phyloP scores from a whole-genome alignment of 2,113 vertebrate species.

The Dendropsophus ebraccatus region DNA sequence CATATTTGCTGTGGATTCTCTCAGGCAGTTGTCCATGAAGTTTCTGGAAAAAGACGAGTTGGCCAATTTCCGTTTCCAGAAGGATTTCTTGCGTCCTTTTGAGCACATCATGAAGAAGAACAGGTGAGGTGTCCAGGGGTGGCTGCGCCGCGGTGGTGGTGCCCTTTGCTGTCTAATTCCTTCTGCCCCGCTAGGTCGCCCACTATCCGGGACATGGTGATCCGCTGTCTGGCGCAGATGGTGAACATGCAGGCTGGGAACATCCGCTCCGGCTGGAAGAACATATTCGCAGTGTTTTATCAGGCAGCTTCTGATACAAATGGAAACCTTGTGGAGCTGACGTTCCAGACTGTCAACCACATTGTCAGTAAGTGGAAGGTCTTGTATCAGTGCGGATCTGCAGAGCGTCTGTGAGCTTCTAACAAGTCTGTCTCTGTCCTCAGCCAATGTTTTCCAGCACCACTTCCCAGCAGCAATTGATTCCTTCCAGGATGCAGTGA shows the following conservation, averaged over 20 bases:
- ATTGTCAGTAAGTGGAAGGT: constrained; percentile 87
- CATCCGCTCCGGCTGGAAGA: constrained; percentile 99
- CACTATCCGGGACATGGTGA: constrained; percentile 97
- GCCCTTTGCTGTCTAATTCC: not conserved
- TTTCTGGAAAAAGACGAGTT: constrained; percentile 97
- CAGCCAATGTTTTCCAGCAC: constrained; percentile 91
- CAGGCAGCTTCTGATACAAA: constrained; percentile 93
- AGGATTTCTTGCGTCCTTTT: constrained; percentile 96
- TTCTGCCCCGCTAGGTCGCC: constrained; percentile 77
- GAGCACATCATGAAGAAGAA: constrained; percentile 99
- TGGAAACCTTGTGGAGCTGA: constrained; percentile 93
- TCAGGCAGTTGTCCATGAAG: constrained; percentile 97
- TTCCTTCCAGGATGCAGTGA: constrained; percentile 96
- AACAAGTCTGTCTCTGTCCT: constrained; percentile 48
- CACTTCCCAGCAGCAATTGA: constrained; percentile 96
- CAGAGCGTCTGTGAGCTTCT: not conserved
- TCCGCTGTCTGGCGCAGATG: constrained; percentile 96
- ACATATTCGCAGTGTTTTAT: constrained; percentile 97
- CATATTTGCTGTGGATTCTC: constrained; percentile 95
- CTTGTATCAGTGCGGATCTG: no score
- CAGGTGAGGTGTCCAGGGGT: constrained; percentile 72
- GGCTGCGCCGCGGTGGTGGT: not conserved
- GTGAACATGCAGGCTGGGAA: constrained; percentile 95
- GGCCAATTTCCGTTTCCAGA: constrained; percentile 98
- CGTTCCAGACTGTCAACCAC: constrained; percentile 94